Evolutionary conservation across 2,113 vertebrate species (phyloP), one percentile per base, ranked within the genome.

Genomic region (Pygoscelis antarcticus): DNA sequence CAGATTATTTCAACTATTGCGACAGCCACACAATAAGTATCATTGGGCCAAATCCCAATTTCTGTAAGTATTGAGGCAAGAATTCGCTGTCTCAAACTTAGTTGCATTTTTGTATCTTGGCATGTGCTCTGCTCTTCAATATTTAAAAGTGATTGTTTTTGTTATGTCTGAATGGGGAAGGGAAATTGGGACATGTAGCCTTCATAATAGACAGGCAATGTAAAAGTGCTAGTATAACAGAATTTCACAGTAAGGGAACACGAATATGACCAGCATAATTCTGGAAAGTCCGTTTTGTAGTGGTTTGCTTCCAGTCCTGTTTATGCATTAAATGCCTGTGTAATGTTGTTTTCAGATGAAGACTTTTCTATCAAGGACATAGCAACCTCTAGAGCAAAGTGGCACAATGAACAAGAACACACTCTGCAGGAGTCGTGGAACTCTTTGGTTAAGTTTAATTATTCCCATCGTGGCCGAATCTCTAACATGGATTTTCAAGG

Each of bases 381-480:
- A 5, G 87, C 42, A 25, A 79, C 78, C 3, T 92, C 97, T 2
- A 92, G 95, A 85, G 70, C 91, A 20, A 96, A 94, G 91, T 97
- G 98, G 97, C 98, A 66, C 87, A 98, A 87, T 19, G 98, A 99
- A 51, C 98, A 98, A 93, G 99, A 99, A 3, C 96, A 99, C 95
- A 98, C 94, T 16, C 98, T 99, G 60, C 99, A 98, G 72, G 99
- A 99, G 92, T 99, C 99, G 0, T 99, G 99, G 99, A 98, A 99
- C 88, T 99, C 99, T 14, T 98, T 99, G 87, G 98, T 97, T 4
- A 99, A 99, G 97, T 99, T 99, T 36, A 99, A 99, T 98, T 99
- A 98, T 72, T 99, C 98, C 85, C 99, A 99, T 77, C 98, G 98
- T 2, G 99, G 99, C 11, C 99, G 99, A 80, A 99, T 99, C 97